Conservation (phyloP, 2,797 vertebrate genomes). For the Antrozous pallidus region DNA sequence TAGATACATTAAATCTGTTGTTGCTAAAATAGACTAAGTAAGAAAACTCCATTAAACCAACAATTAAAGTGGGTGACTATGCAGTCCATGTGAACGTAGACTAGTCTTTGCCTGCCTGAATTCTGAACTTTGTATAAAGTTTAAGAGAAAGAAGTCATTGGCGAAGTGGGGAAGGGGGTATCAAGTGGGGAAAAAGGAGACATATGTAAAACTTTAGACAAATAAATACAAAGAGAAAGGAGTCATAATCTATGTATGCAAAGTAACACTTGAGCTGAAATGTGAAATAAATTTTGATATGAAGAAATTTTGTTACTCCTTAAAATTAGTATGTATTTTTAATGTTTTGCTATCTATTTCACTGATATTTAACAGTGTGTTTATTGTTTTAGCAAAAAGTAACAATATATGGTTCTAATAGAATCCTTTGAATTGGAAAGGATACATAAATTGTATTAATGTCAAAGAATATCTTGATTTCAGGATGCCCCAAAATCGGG, state of each 20-base stretch:
- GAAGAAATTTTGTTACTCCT: conserved; percentile 42
- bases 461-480: conserved; percentile 75
- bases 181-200: no score
- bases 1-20: not conserved
- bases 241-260: not conserved
- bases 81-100: not conserved
- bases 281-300: conserved; percentile 39
- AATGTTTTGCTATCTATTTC: conserved; percentile 23
- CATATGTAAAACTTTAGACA: no score
- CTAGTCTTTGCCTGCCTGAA: not conserved
- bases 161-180: rapidly evolving
- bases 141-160: not conserved
- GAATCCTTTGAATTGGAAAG: conserved; percentile 54
- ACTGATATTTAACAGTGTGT: conserved; percentile 28
- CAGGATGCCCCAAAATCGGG: conserved; percentile 94
- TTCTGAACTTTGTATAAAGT: conserved; percentile 39
- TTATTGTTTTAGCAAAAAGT: conserved; percentile 37
- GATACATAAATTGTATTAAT: conserved; percentile 66
- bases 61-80: not conserved
- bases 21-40: not conserved
- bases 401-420: conserved; percentile 51
- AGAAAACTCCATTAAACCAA: not conserved
- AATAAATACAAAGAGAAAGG: not conserved
- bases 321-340: conserved; percentile 25
- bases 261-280: conserved; percentile 10